A percentile compares a stretch with the other conserved stretches of the same genome.
Conservation (phyloP, 64 coral and sea anemone species). For the Astreopora myriophthalma region DNA sequence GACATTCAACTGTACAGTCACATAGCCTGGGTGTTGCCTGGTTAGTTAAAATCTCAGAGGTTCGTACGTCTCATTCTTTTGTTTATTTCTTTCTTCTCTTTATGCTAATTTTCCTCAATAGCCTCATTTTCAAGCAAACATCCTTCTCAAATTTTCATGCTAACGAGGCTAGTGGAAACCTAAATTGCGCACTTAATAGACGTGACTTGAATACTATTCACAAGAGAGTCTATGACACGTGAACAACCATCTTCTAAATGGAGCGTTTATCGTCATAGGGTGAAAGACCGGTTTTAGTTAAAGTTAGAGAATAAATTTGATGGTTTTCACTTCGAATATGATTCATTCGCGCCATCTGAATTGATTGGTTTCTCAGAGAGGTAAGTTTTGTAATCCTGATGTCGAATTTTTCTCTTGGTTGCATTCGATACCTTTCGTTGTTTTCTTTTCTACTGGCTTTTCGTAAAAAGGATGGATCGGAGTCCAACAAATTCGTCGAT, state of each 20-base stretch:
- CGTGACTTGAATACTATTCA: too few relatives aligned
- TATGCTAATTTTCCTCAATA: too few relatives aligned
- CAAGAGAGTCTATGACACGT: too few relatives aligned
- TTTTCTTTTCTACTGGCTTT: conserved; percentile 26
- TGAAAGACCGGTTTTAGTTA: conserved; percentile 35
- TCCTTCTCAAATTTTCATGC: too few relatives aligned
- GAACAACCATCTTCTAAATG: not conserved
- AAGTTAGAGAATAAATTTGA: conserved; percentile 17
- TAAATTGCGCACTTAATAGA: too few relatives aligned
- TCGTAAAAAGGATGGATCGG: not conserved
- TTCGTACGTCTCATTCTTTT: too few relatives aligned
- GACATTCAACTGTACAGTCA: too few relatives aligned
- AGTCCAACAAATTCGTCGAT: conserved; percentile 44
- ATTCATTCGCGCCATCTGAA: conserved; percentile 8
- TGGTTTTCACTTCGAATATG: conserved; percentile 40
- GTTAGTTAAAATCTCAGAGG: too few relatives aligned
- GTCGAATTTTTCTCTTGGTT: conserved; percentile 17
- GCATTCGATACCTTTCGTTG: conserved; percentile 14
- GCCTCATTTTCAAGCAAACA: too few relatives aligned
- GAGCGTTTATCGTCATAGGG: conserved; percentile 44
- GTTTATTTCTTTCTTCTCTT: too few relatives aligned
- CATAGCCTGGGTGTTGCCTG: too few relatives aligned
- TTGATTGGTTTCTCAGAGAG: conserved; percentile 8
- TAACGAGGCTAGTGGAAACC: too few relatives aligned
- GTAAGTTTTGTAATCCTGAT: conserved; percentile 19